These are phyloP conservation scores for Pagrus major DNA, from an alignment of 2,113 vertebrate genomes.

Conservation along the genomic window DNA sequence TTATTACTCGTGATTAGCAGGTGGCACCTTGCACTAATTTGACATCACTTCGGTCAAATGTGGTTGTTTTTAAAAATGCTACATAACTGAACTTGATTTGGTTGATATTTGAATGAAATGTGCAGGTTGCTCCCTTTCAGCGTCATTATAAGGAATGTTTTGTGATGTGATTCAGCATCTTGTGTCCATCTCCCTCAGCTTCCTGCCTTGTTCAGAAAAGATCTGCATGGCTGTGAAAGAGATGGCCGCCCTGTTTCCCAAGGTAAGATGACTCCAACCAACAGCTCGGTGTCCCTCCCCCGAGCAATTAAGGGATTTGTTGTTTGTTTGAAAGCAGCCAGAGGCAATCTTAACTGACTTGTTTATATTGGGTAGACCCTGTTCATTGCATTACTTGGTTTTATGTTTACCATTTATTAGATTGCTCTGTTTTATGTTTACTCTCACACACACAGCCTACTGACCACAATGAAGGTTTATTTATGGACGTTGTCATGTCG, in stretches of 20 bases:
- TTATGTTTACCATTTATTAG: slow-evolving; percentile 19
- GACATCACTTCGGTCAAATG: too few species aligned
- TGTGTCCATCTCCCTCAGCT: slow-evolving; percentile 82
- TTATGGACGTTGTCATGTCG: slow-evolving; percentile 25
- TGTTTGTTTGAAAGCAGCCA: slow-evolving; percentile 51
- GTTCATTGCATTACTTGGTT: slow-evolving; percentile 24
- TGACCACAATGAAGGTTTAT: slow-evolving; percentile 28
- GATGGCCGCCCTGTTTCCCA: slow-evolving; percentile 97
- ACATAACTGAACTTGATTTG: too few species aligned
- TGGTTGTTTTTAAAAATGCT: too few species aligned
- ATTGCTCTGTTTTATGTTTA: slow-evolving; percentile 44
- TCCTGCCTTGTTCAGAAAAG: slow-evolving; percentile 96
- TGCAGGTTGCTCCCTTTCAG: not conserved
- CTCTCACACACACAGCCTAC: not conserved
- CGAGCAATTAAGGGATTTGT: slow-evolving; percentile 18
- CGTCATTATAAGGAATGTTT: not conserved
- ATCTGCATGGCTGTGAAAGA: slow-evolving; percentile 96
- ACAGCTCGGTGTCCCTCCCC: slow-evolving; percentile 1
- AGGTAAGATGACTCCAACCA: slow-evolving; percentile 85
- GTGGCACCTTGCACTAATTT: too few species aligned
- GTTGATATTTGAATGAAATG: not conserved
- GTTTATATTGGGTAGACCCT: not conserved
- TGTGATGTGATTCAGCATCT: slow-evolving; percentile 12
- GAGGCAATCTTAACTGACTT: slow-evolving; percentile 16
- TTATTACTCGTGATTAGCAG: too few species aligned